Percentiles rank a stretch among this genome's conserved stretches.
Evolutionary conservation across 2,113 vertebrate species (phyloP).

Genomic region (Oreochromis niloticus): DNA sequence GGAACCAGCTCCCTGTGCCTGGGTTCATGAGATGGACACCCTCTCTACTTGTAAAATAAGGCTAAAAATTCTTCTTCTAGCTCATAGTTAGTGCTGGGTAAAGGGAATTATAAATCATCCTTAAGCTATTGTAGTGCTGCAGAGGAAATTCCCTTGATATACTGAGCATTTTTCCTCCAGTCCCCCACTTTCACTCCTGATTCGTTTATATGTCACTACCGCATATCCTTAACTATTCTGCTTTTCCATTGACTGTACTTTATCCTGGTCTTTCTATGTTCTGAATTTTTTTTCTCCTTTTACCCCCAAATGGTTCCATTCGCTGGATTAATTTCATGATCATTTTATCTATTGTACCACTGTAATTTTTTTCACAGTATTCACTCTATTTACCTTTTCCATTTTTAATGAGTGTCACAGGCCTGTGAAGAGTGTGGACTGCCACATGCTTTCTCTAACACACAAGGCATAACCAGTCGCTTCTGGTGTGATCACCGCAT

Average conservation of each 20-base stretch:
- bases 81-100: neutral
- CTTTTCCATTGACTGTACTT: neutral
- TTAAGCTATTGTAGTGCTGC: neutral
- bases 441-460: neutral
- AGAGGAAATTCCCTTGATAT: neutral
- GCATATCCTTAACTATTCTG: neutral
- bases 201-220: neutral
- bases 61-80: neutral
- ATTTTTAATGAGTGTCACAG: neutral
- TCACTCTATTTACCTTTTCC: neutral
- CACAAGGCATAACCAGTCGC: neutral
- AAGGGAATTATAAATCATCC: neutral
- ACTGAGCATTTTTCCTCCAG: neutral
- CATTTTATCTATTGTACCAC: neutral
- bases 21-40: neutral
- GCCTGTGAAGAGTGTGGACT: neutral
- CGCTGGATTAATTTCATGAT: fast-evolving
- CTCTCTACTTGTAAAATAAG: neutral
- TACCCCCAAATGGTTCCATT: neutral
- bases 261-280: neutral
- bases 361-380: neutral
- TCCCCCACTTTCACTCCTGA: neutral
- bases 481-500: fast-evolving
- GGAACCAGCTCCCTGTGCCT: neutral
- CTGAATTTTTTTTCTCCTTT: neutral